phyloP scores from a whole-genome alignment of 2,888 invertebrate species.

The Lypha dubia region DNA sequence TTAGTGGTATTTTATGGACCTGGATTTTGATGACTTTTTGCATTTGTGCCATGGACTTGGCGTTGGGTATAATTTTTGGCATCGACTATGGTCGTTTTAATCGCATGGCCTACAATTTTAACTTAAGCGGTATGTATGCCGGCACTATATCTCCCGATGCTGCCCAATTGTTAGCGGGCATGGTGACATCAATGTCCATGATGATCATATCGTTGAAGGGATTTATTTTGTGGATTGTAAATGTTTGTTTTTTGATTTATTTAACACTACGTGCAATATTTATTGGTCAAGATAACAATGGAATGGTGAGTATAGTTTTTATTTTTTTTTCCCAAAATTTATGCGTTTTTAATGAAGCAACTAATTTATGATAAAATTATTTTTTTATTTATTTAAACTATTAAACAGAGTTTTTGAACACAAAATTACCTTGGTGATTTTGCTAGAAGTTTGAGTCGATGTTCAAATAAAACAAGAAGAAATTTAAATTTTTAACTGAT shows the following conservation, averaged over 20 bases:
- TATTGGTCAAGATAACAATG: conserved; percentile 76
- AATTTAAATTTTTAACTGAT: no score
- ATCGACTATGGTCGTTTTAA: conserved; percentile 80
- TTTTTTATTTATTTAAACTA: not conserved
- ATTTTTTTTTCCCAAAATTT: not conserved
- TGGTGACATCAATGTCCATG: conserved; percentile 80
- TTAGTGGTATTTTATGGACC: conserved; percentile 76
- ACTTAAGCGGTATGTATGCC: conserved; percentile 74
- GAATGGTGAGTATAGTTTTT: conserved; percentile 77
- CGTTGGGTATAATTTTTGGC: conserved; percentile 81
- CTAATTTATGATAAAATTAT: not conserved
- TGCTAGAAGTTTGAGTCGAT: no score
- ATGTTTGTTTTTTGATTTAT: conserved; percentile 79
- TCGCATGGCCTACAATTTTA: conserved; percentile 72
- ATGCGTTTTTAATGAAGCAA: not conserved
- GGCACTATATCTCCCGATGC: conserved; percentile 74
- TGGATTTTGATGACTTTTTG: conserved; percentile 79
- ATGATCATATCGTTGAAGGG: conserved; percentile 83
- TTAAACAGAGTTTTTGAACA: not conserved
- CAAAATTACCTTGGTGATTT: no score
- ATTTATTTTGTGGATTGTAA: conserved; percentile 83
- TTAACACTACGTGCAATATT: conserved; percentile 74
- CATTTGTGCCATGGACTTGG: conserved; percentile 81
- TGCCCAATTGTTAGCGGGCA: conserved; percentile 77
- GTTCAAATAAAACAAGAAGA: no score